A percentile compares a stretch with the other conserved stretches of the same genome.
Conservation (phyloP, 1,140 invertebrate genomes). For the Caerostris extrusa region DNA sequence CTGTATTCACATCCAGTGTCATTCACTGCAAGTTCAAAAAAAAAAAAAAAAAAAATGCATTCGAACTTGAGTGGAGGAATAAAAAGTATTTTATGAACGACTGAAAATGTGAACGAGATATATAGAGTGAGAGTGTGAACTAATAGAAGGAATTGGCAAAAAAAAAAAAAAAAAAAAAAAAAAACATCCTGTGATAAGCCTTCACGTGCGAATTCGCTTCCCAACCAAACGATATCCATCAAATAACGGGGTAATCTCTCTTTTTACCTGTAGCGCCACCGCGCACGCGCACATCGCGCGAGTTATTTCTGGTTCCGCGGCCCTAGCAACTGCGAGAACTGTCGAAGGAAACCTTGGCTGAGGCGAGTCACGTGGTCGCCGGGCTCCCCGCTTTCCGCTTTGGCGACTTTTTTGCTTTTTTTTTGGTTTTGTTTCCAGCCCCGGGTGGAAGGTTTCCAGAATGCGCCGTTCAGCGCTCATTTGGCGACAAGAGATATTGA, state of each 20-base stretch:
- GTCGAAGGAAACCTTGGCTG: conserved; percentile 36
- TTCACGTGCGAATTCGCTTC: neutral
- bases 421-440: conserved; percentile 35
- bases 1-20: too few relatives aligned
- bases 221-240: neutral
- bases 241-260: neutral
- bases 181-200: neutral
- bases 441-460: neutral
- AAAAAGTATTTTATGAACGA: too few relatives aligned
- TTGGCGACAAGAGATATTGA: neutral
- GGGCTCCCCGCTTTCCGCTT: conserved; percentile 56
- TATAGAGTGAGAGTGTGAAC: too few relatives aligned
- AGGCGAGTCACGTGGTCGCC: conserved; percentile 69
- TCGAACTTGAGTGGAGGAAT: too few relatives aligned
- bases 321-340: conserved; percentile 71
- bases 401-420: conserved; percentile 59
- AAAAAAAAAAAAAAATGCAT: too few relatives aligned
- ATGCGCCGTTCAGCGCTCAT: neutral
- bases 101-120: too few relatives aligned
- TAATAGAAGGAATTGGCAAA: too few relatives aligned
- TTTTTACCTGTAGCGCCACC: conserved; percentile 50
- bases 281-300: conserved; percentile 43
- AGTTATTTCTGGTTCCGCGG: conserved; percentile 61
- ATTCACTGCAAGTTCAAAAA: too few relatives aligned
- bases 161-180: too few relatives aligned